phyloP scores from a whole-genome alignment of 2,888 invertebrate species.

The Deroplatys truncata region DNA sequence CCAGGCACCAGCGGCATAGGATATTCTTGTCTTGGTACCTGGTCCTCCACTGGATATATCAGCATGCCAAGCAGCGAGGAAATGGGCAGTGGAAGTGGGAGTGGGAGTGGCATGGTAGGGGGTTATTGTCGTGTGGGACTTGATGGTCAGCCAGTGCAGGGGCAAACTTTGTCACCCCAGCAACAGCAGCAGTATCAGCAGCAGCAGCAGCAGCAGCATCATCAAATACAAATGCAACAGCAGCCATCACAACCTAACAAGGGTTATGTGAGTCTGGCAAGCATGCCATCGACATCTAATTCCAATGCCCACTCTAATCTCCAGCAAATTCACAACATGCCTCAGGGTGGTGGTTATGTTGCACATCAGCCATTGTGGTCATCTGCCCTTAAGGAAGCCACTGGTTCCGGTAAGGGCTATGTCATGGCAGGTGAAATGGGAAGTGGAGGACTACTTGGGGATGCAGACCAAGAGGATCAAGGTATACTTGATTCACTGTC shows the following conservation, averaged over 20 bases:
- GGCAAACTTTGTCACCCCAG: background rate
- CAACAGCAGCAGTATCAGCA: background rate
- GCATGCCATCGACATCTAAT: conserved; percentile 1
- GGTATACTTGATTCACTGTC: background rate
- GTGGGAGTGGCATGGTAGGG: background rate
- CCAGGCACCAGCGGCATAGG: conserved; percentile 15
- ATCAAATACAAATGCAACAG: background rate
- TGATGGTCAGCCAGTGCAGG: background rate
- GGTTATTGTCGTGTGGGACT: conserved; percentile 23
- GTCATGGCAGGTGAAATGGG: conserved; percentile 14
- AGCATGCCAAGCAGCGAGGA: conserved; percentile 37
- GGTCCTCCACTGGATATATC: conserved; percentile 42
- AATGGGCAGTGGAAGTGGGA: background rate
- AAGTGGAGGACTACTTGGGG: background rate
- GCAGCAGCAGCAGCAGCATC: background rate
- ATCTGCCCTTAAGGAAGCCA: background rate
- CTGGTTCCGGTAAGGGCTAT: conserved; percentile 8
- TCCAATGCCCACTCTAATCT: background rate
- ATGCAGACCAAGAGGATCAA: background rate
- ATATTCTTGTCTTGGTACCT: conserved; percentile 33
- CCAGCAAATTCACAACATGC: background rate
- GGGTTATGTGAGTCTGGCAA: conserved; percentile 26
- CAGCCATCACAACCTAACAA: background rate
- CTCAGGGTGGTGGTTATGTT: conserved; percentile 7
- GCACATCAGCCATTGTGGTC: background rate